Evolutionary conservation across 2,797 vertebrate species (phyloP).

Genomic region (Hephaestus fuliginosus): DNA sequence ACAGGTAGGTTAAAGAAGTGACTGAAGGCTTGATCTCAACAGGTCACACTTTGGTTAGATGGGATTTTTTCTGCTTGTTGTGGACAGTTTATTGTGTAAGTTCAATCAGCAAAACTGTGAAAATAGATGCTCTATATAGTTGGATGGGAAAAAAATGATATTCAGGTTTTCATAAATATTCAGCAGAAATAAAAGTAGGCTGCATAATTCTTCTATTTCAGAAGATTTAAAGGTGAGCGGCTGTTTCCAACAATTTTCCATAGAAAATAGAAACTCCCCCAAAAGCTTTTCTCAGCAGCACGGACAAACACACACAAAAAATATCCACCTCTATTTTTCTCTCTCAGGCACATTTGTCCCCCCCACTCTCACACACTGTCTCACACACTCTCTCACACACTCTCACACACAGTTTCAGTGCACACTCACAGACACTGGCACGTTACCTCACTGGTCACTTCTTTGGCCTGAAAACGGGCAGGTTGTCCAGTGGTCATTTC

Average conservation of each 20-base stretch:
- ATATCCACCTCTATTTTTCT: constrained; percentile 6
- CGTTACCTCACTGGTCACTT: constrained; percentile 43
- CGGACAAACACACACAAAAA: not conserved
- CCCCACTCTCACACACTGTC: not conserved
- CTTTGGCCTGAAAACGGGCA: constrained; percentile 26
- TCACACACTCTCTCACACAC: not conserved
- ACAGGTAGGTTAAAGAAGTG: constrained; percentile 3
- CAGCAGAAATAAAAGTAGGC: not conserved
- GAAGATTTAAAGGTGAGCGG: not conserved
- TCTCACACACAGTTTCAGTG: constrained; percentile 7
- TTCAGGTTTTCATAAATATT: not conserved
- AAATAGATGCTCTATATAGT: not conserved
- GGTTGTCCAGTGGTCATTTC: constrained; percentile 58
- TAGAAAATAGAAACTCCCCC: not conserved
- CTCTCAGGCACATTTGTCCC: not conserved
- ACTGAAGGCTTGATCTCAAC: not conserved
- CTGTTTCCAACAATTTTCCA: not conserved
- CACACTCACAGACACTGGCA: constrained; percentile 21
- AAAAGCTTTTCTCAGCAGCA: not conserved
- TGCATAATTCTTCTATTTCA: not conserved
- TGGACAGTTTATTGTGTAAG: not conserved
- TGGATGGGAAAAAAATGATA: not conserved
- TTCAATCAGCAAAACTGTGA: not conserved
- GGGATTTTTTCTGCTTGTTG: not conserved
- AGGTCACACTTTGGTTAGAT: not conserved